Percentiles rank a stretch among this genome's conserved stretches.
These are phyloP conservation scores for Bombus confusus DNA, from an alignment of 1,140 invertebrate genomes.

Conservation along the genomic window DNA sequence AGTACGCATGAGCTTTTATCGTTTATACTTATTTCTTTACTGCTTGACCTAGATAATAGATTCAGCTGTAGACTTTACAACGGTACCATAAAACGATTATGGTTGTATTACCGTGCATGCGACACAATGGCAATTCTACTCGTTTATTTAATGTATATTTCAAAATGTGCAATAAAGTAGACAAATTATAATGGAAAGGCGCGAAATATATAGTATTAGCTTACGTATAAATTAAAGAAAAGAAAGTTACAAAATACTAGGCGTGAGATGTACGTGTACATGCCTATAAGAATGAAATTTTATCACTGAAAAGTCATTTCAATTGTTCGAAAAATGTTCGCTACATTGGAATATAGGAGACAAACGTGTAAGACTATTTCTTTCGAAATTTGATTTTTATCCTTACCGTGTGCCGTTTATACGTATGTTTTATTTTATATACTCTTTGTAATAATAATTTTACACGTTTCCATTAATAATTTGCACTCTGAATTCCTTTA, in stretches of 20 bases:
- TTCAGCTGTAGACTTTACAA: conserved; percentile 8
- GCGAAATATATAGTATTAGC: not conserved
- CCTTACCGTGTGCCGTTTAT: not conserved
- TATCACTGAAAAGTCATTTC: not conserved
- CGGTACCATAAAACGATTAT: conserved; percentile 17
- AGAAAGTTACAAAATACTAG: not conserved
- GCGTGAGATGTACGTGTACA: too few relatives aligned
- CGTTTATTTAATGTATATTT: not conserved
- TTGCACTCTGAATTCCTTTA: too few relatives aligned
- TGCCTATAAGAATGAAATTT: not conserved
- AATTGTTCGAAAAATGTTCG: not conserved
- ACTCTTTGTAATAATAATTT: too few relatives aligned
- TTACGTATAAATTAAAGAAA: not conserved
- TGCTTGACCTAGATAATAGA: conserved; percentile 11
- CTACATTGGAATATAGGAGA: not conserved
- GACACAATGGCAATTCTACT: not conserved
- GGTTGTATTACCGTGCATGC: not conserved
- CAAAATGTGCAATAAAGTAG: not conserved
- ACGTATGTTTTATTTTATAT: not conserved
- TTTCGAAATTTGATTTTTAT: not conserved
- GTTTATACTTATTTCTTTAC: conserved; percentile 22
- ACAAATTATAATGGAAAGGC: not conserved
- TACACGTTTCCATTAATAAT: too few relatives aligned
- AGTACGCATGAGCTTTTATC: conserved; percentile 8
- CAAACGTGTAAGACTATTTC: too few relatives aligned